phyloP scores from a whole-genome alignment of 2,797 vertebrate genomes.

The Aotus griseimembra region DNA sequence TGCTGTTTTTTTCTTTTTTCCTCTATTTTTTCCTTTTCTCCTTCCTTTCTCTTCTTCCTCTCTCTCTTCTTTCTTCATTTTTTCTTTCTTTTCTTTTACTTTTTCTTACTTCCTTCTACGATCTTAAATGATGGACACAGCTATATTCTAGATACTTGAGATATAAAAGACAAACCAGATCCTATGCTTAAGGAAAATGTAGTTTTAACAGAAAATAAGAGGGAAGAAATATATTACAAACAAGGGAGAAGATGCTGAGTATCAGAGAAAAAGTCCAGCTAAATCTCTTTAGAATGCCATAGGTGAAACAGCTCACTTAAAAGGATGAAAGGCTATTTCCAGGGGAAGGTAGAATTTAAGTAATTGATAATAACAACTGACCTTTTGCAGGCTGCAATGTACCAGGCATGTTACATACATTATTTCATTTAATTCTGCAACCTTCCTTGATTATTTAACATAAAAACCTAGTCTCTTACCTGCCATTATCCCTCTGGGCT shows the following conservation, averaged over 20 bases:
- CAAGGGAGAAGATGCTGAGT: neutral
- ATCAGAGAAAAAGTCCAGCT: neutral
- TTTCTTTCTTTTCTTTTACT: neutral
- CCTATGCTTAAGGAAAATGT: neutral
- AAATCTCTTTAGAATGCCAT: neutral
- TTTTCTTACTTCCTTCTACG: neutral
- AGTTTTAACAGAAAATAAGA: neutral
- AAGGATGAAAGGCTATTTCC: neutral
- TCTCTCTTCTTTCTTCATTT: neutral
- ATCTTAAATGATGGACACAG: neutral
- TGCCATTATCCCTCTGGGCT: neutral
- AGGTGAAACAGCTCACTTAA: neutral
- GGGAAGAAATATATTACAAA: neutral
- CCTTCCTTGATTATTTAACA: neutral
- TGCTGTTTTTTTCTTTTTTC: neutral
- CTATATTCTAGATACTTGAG: neutral
- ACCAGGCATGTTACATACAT: neutral
- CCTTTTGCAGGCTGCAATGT: neutral
- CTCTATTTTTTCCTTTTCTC: neutral
- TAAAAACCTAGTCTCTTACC: neutral
- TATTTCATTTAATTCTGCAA: neutral
- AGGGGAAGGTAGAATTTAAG: no score
- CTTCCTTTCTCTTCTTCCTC: neutral
- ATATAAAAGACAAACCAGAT: neutral
- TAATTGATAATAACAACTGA: neutral